Evolutionary conservation across 2,797 vertebrate genomes (phyloP).

Genomic region (Thunnus albacares): DNA sequence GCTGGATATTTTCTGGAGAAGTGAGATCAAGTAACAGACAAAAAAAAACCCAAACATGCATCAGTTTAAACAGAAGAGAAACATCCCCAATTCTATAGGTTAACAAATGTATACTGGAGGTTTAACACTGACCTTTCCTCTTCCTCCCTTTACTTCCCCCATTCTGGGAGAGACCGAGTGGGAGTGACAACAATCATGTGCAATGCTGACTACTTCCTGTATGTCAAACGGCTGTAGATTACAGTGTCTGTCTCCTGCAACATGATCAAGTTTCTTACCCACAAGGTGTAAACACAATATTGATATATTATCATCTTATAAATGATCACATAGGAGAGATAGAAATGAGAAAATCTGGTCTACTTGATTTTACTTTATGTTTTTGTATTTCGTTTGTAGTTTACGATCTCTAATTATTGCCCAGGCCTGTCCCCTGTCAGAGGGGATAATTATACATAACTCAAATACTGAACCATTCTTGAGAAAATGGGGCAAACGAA

Average conservation of each 20-base stretch:
- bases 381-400: neutral
- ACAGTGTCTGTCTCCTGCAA: neutral
- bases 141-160: slow-evolving; percentile 54
- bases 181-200: neutral
- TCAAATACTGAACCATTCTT: no score
- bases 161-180: neutral
- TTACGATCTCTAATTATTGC: neutral
- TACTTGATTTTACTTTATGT: neutral
- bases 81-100: slow-evolving; percentile 23
- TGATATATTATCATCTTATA: neutral
- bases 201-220: neutral
- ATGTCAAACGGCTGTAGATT: slow-evolving; percentile 8
- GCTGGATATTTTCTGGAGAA: slow-evolving; percentile 10
- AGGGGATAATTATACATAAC: no score
- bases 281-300: neutral
- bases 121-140: slow-evolving; percentile 29
- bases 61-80: neutral
- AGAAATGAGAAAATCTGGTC: neutral
- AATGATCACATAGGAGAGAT: neutral
- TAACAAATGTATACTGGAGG: neutral
- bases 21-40: neutral
- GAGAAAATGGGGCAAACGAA: neutral
- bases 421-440: neutral
- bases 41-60: neutral
- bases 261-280: neutral